Percentiles rank a stretch among this genome's conserved stretches.
phyloP scores from a whole-genome alignment of 2,888 invertebrate species.

The Phaedon cochleariae region DNA sequence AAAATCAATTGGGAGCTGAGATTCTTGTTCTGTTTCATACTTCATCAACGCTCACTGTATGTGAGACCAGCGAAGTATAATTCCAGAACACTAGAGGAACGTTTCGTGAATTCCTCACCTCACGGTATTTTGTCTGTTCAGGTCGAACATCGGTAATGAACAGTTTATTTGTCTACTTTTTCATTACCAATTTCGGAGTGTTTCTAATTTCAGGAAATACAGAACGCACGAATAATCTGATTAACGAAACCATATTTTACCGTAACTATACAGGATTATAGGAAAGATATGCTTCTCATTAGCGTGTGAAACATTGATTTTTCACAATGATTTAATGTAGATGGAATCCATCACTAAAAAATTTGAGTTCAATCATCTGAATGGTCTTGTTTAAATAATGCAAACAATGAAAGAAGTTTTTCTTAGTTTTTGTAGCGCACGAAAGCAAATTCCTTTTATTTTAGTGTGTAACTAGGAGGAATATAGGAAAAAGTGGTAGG shows the following conservation, averaged over 20 bases:
- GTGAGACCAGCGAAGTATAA: no score
- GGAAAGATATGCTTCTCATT: background rate
- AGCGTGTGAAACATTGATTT: background rate
- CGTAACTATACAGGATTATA: constrained; percentile 11
- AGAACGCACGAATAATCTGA: constrained; percentile 19
- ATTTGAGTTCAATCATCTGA: background rate
- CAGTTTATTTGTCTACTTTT: background rate
- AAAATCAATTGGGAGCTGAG: no score
- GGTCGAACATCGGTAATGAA: background rate
- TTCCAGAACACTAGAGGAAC: no score
- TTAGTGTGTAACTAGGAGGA: no score
- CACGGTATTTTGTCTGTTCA: background rate
- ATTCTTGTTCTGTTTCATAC: no score
- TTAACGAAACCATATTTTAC: constrained; percentile 19
- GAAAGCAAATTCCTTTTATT: no score
- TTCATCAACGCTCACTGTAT: no score
- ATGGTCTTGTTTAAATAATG: no score
- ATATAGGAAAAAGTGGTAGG: no score
- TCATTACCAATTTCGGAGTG: background rate
- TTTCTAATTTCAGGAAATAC: background rate
- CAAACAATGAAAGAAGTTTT: no score
- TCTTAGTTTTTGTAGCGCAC: no score
- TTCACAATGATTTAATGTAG: background rate
- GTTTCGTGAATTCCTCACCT: no score
- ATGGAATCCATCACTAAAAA: background rate